Evolutionary conservation across 1,140 invertebrate genomes (phyloP).

Genomic region (Harpegnathos saltator): DNA sequence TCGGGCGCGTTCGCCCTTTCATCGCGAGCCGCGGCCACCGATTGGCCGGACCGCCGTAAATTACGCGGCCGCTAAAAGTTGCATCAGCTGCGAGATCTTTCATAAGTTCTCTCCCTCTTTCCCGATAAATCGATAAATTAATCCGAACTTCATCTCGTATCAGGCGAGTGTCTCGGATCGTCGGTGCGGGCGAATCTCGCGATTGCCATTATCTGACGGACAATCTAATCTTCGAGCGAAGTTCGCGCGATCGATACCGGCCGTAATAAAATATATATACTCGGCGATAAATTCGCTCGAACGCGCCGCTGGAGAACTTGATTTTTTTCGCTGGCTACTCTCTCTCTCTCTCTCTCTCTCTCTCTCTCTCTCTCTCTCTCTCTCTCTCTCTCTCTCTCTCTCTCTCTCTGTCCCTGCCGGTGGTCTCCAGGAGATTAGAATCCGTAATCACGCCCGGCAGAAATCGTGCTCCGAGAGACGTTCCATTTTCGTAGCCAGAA

Average conservation of each 20-base stretch:
- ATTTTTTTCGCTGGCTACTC: not conserved
- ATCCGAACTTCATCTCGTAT: not conserved
- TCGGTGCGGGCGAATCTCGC: not conserved
- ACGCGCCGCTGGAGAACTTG: too few relatives aligned
- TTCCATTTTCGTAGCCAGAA: conserved; percentile 42
- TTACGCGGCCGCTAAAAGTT: too few relatives aligned
- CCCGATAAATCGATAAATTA: not conserved
- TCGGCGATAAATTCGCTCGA: not conserved
- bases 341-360: too few relatives aligned
- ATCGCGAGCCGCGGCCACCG: too few relatives aligned
- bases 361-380: too few relatives aligned
- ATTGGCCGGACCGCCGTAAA: too few relatives aligned
- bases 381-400: too few relatives aligned
- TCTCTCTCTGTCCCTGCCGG: too few relatives aligned
- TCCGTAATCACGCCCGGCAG: not conserved
- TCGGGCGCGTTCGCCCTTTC: too few relatives aligned
- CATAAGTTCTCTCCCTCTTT: not conserved
- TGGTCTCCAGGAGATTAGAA: not conserved
- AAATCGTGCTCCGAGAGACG: conserved; percentile 1
- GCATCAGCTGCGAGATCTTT: not conserved
- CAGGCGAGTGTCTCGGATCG: not conserved
- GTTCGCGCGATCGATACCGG: conserved; percentile 7
- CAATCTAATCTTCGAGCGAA: conserved; percentile 28
- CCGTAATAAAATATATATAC: conserved; percentile 1
- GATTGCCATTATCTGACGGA: not conserved